phyloP scores from a whole-genome alignment of 2,113 vertebrate species.

The Perognathus longimembris region DNA sequence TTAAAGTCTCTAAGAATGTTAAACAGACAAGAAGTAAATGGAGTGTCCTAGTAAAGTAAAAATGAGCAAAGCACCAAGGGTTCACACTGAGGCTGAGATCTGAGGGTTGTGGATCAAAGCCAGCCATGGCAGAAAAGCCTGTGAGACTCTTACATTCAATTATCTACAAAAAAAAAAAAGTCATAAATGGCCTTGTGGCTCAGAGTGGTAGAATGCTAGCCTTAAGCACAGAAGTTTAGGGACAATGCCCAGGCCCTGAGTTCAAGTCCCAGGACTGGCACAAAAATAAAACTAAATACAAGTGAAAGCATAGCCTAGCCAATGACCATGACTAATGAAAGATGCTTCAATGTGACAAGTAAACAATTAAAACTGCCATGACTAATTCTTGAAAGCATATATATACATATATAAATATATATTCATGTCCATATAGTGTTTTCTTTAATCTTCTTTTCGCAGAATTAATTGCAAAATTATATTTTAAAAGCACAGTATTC shows the following conservation, averaged over 20 bases:
- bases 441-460: no score
- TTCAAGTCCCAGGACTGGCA: no score
- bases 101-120: background rate
- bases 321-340: constrained; percentile 17
- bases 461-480: background rate
- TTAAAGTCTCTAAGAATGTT: constrained; percentile 5
- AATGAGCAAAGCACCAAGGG: background rate
- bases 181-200: no score
- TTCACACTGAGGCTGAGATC: background rate
- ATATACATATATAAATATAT: no score
- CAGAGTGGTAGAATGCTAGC: no score
- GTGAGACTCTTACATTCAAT: no score
- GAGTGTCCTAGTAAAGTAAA: background rate
- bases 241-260: no score
- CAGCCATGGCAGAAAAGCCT: no score
- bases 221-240: no score
- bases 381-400: background rate
- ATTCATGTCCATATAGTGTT: no score
- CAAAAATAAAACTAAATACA: background rate
- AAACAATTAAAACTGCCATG: constrained; percentile 9
- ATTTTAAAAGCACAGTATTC: background rate
- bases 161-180: no score
- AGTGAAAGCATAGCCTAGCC: background rate
- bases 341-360: background rate
- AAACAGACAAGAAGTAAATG: background rate